phyloP scores from a whole-genome alignment of 1,140 invertebrate genomes.

The Ditylenchus dipsaci region DNA sequence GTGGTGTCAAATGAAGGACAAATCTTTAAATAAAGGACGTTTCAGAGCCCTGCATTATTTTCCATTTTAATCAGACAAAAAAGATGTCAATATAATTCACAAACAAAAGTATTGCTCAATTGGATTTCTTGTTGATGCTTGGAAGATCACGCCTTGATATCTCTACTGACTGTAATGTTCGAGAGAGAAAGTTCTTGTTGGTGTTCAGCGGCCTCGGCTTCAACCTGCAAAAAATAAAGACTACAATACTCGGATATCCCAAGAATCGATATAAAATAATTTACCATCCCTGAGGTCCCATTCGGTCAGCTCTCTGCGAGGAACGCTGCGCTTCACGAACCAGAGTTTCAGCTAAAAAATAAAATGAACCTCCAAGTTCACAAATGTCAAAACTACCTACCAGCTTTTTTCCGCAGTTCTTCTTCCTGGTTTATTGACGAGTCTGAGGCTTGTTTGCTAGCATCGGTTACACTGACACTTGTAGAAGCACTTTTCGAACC shows the following conservation, averaged over 20 bases:
- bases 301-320: not conserved
- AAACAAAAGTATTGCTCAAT: too few species aligned
- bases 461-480: not conserved
- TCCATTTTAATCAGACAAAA: too few species aligned
- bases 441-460: not conserved
- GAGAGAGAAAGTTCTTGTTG: conserved; percentile 10
- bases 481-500: not conserved
- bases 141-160: conserved; percentile 1
- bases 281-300: conserved; percentile 9
- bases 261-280: not conserved
- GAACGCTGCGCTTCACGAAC: conserved; percentile 5
- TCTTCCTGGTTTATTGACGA: not conserved
- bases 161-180: conserved; percentile 6
- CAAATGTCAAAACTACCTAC: too few species aligned
- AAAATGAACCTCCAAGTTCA: too few species aligned
- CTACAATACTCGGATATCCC: too few species aligned
- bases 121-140: too few species aligned
- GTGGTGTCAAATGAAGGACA: too few species aligned
- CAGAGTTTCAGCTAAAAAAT: not conserved
- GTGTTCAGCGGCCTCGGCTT: conserved; percentile 4
- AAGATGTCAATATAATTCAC: too few species aligned
- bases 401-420: not conserved
- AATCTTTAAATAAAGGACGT: too few species aligned
- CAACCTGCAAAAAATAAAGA: not conserved
- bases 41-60: too few species aligned